phyloP scores from a whole-genome alignment of 2,113 vertebrate genomes.

The Seriola rivoliana region DNA sequence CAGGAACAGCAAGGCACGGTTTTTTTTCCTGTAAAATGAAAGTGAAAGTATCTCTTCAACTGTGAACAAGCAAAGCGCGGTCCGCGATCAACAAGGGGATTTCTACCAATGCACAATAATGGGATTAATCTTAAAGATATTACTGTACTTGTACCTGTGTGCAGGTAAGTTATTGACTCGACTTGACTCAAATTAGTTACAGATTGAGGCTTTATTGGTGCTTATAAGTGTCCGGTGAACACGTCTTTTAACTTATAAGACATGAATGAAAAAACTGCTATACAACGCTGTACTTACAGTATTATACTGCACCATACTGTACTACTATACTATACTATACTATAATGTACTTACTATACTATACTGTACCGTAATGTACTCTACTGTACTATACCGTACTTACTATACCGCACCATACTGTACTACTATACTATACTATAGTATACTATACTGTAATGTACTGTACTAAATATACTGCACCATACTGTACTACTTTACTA shows the following conservation, averaged over 20 bases:
- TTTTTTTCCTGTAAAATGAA: constrained; percentile 69
- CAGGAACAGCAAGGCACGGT: background rate
- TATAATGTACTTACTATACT: no score
- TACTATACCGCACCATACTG: no score
- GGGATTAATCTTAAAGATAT: constrained; percentile 39
- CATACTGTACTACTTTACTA: no score
- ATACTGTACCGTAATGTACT: no score
- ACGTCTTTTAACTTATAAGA: no score
- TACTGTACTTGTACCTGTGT: constrained; percentile 31
- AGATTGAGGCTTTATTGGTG: background rate
- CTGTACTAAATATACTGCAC: background rate
- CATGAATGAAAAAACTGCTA: no score
- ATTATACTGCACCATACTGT: background rate
- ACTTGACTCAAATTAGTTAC: background rate
- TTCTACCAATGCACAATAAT: constrained; percentile 29
- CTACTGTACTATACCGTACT: background rate
- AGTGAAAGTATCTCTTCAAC: constrained; percentile 75
- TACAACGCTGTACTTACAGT: no score
- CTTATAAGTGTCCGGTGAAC: background rate
- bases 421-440: background rate
- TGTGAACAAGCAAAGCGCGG: background rate
- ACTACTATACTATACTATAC: no score
- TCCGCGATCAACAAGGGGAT: background rate
- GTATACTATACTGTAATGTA: no score
- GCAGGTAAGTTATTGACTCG: constrained; percentile 52